Evolutionary conservation across 2,888 invertebrate species (phyloP).

Genomic region (Eilema depressum): DNA sequence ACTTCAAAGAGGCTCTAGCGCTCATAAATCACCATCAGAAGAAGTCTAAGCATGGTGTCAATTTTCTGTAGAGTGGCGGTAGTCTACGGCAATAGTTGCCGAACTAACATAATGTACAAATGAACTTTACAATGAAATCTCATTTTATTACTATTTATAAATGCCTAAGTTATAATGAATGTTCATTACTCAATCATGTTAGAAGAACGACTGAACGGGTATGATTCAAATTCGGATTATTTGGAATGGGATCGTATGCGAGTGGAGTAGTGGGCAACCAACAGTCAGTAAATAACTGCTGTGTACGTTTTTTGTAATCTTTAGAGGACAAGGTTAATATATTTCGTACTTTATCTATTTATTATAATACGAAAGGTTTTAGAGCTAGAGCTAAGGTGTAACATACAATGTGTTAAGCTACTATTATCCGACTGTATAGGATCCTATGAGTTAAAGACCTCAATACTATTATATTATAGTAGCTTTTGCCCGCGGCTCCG

Average conservation of each 20-base stretch:
- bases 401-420: no score
- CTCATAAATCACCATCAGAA: not conserved
- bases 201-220: not conserved
- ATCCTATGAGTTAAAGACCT: not conserved
- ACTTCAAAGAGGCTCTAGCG: not conserved
- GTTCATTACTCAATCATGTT: not conserved
- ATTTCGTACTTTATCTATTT: not conserved
- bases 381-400: no score
- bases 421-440: no score
- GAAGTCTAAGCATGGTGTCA: not conserved
- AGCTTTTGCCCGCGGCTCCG: no score
- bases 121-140: not conserved
- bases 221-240: not conserved
- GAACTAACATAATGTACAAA: not conserved
- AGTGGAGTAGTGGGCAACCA: not conserved
- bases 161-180: not conserved
- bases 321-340: not conserved
- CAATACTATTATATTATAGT: no score
- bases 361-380: no score
- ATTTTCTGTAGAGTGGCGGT: not conserved
- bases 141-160: not conserved
- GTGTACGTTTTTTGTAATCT: not conserved
- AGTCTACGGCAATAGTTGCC: not conserved
- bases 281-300: not conserved
- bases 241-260: not conserved